Percentiles rank a stretch among this genome's conserved stretches.
Conservation (phyloP, 2,888 invertebrate species). For the Ophion ventricosus region DNA sequence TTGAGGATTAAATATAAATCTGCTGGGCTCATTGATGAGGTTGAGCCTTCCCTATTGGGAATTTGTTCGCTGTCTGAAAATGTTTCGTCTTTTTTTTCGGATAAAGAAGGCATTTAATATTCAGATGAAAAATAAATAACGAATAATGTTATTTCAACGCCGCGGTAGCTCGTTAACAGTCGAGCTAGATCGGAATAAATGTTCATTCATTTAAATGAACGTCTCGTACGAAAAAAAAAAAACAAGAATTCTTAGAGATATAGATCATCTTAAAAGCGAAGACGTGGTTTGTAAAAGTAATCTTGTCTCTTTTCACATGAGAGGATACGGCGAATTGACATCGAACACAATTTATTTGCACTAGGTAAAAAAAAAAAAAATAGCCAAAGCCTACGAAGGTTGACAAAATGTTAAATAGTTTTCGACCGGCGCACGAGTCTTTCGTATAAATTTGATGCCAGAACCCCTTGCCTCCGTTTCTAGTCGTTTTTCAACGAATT, state of each 20-base stretch:
- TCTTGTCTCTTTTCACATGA: slow-evolving; percentile 9
- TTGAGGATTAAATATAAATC: no score
- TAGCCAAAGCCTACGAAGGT: neutral
- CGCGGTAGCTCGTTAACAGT: slow-evolving; percentile 10
- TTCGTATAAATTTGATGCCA: slow-evolving; percentile 1
- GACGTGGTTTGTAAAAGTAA: slow-evolving; percentile 16
- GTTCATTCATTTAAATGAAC: neutral
- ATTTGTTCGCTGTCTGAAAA: no score
- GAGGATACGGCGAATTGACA: slow-evolving; percentile 32
- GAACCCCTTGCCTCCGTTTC: slow-evolving; percentile 38
- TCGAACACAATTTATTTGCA: slow-evolving; percentile 36
- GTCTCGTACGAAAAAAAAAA: neutral
- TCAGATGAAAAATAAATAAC: neutral
- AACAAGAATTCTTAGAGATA: no score
- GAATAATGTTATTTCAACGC: neutral
- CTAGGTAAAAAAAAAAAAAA: slow-evolving; percentile 15
- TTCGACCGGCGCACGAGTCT: slow-evolving; percentile 19
- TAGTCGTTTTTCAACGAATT: slow-evolving; percentile 36
- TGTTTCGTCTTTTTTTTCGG: no score
- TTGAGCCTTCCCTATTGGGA: no score
- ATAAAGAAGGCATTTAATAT: no score
- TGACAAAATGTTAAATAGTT: slow-evolving; percentile 14
- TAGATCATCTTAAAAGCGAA: neutral
- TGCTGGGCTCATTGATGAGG: no score
- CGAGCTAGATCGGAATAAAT: neutral